Evolutionary conservation across 2,888 invertebrate genomes (phyloP).

Genomic region (Ophion obscuratus): DNA sequence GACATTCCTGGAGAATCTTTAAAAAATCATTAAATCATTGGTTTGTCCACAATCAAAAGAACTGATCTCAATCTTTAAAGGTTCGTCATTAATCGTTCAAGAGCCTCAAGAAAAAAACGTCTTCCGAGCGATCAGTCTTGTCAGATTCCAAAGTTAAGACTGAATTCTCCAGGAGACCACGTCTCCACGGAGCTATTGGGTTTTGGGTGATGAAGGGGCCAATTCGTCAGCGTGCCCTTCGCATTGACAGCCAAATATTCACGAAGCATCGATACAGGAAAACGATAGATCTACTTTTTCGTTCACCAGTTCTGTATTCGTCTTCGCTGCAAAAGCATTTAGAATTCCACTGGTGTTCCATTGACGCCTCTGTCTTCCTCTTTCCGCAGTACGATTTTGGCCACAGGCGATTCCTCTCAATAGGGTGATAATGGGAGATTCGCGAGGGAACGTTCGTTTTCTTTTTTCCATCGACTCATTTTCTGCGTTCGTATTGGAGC

Average conservation of each 20-base stretch:
- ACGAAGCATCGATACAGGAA: slow-evolving; percentile 1
- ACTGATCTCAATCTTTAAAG: too few species aligned
- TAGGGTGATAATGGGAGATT: slow-evolving; percentile 71
- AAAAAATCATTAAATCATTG: too few species aligned
- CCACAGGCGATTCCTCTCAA: slow-evolving; percentile 68
- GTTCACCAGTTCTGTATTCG: slow-evolving; percentile 69
- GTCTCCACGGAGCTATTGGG: slow-evolving; percentile 8
- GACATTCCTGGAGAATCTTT: too few species aligned
- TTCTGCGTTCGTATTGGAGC: slow-evolving; percentile 16
- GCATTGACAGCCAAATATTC: slow-evolving; percentile 44
- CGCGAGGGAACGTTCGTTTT: slow-evolving; percentile 30
- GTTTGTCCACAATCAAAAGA: too few species aligned
- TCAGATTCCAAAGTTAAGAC: background rate
- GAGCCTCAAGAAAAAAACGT: background rate
- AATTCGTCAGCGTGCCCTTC: slow-evolving; percentile 40
- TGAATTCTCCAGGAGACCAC: background rate
- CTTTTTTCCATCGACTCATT: slow-evolving; percentile 65
- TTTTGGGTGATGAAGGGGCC: slow-evolving; percentile 43
- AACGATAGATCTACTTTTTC: slow-evolving; percentile 14
- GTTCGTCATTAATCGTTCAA: too few species aligned
- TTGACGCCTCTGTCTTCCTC: slow-evolving; percentile 79
- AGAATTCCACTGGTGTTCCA: slow-evolving; percentile 75
- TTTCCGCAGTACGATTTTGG: slow-evolving; percentile 25
- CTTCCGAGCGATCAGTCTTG: background rate
- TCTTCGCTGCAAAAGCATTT: slow-evolving; percentile 26